Evolutionary conservation across 2,888 invertebrate species (phyloP), one percentile per base, ranked within the genome.

Genomic region (Rhogogaster chlorosoma): DNA sequence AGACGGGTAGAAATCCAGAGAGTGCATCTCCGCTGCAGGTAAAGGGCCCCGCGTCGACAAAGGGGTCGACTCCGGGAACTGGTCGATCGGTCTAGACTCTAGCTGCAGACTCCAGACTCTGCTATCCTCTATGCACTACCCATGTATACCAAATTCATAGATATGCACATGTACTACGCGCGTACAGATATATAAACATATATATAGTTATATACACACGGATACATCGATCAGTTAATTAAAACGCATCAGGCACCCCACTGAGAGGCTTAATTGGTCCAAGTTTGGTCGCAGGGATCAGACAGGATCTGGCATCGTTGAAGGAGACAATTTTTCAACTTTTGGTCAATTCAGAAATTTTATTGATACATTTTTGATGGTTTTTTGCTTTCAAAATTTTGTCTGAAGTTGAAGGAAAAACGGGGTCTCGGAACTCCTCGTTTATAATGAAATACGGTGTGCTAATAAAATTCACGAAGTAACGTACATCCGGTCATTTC

Each of bases 51-150:
- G 49, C 73, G 15, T 73, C 42, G 26, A 42, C 71, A 53, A 53
- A 53, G 45, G 75, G 42, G 45, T 75, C 53, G 78, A 53, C 88
- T 87, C 84, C 89, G 86, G 88, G 87, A 88, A 87, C 89, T 90
- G 91, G 91, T 91, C 90, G 91, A 91, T 91, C 90, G 90, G 90
- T 90, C 90, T 90, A 90, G 91, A 91, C 91, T 83, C 88, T 89
- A 87, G 88, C 89, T 87, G 88, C 88, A 87, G 87, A 86, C 88
- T 88, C 88, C 85, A 85, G 86, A 86, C 87, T 77, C 38, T 73
- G 9, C 22, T 12, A n/a, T 15, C 15, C n/a, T 32, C 67, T 32
- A 22, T 32, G 32, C 9, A 12, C 32, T 29, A 73, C 53, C 49
- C 32, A n/a, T 36, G 18, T 18, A 61, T 26, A 12, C 0, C 32